Evolutionary conservation across 2,888 invertebrate species (phyloP), one percentile per base, ranked within the genome.

Genomic region (Caenorhabditis sulstoni): DNA sequence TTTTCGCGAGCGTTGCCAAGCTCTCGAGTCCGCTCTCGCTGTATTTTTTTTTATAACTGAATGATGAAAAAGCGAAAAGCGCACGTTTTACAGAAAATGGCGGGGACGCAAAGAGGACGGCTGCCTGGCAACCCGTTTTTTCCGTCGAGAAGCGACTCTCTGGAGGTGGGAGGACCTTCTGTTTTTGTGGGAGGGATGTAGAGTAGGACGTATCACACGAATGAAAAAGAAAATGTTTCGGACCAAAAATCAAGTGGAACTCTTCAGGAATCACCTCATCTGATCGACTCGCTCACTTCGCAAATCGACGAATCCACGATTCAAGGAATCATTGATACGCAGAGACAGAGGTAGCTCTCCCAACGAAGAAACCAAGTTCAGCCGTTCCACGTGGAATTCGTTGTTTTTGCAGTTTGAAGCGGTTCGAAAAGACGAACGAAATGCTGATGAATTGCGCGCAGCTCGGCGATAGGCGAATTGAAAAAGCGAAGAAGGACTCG

Each of bases 391-490:
- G 3, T 7, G 29, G 29, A 29, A n/a, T n/a, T n/a, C n/a, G n/a
- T n/a, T n/a, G n/a, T n/a, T 29, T 18, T 62, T 59, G 3, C 71
- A 88, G 88, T 47, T 91, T 98, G 29, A 95, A 95, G 88, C 93
- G 97, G 67, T 99, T 97, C 92, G 98, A 98, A 90, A 98, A 98
- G 91, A 98, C 98, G 0, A 99, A 98, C 90, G 98, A 99, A 92
- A 99, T 98, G 98, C 92, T 99, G 37, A 94, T 95, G 11, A 98
- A 97, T 91, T 97, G 97, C 90, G 97, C 97, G 91, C 94, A 95
- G 18, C 91, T 99, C n/a, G 96, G 97, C 0, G 94, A 95, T 3
- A 94, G 94, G 81, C 93, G 98, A 12, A 93, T 96, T 65, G 95
- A 95, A 89, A 94, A 93, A 20, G 96, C 96, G 0, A 94, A 94